Evolutionary conservation across 2,888 invertebrate species (phyloP), one percentile per base, ranked within the genome.

Genomic region (Neuroscelio doddi): DNA sequence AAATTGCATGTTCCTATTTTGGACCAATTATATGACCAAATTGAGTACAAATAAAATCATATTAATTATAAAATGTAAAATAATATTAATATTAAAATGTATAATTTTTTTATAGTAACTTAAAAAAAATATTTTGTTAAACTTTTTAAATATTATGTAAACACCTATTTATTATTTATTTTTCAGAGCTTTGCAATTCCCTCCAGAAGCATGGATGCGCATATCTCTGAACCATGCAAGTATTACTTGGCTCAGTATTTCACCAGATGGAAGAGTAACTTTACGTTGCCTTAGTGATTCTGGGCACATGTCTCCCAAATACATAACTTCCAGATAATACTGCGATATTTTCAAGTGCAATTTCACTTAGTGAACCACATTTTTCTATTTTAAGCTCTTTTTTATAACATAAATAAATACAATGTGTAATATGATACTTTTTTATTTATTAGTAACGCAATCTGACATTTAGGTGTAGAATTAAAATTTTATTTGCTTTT

Each of bases 131-230:
- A 47, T 8, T 36, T 24, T 42, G 26, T 17, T 9, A 12, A 21
- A 7, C 3, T 16, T 15, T 16, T 14, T 39, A 9, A 27, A 57
- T 66, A 3, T 14, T 14, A 34, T 34, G 3, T 34, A n/a, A n/a
- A 21, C 21, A 21, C 21, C 2, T 21, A 21, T 21, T 21, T 36
- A 14, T 12, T 15, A 38, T 57, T 47, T 46, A 38, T 64, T 63
- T 85, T 89, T 63, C 86, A 96, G 98, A 81, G 97, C 97, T 0
- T 87, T 99, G 32, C 99, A 99, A 84, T 93, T 98, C 79, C 98
- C 98, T 0, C 93, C 97, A 0, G 98, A 99, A 85, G 98, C 93
- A 1, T 99, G 99, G 99, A 87, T 98, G 8, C 89, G 99, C 57
- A 90, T 99, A 78, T 92, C 92, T 8, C 87, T 99, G 24, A 94